Evolutionary conservation across 2,113 vertebrate genomes (phyloP).

Genomic region (Lathamus discolor): DNA sequence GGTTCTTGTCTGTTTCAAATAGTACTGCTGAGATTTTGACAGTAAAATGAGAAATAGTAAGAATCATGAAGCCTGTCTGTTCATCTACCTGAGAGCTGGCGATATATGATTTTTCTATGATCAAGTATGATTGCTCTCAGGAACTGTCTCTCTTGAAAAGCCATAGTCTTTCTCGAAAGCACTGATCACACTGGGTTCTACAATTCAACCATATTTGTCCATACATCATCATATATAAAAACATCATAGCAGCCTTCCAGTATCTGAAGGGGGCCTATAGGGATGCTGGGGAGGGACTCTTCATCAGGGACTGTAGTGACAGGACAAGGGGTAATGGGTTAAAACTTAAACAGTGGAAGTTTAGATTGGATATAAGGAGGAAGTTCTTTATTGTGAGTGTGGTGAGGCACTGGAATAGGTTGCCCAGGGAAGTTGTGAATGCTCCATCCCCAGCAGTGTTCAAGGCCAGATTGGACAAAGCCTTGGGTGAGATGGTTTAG

Average conservation of each 20-base stretch:
- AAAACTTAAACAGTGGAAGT: no score
- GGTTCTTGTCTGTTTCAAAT: neutral
- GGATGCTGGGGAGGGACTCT: no score
- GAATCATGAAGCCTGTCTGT: neutral
- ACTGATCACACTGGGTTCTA: neutral
- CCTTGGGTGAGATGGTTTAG: no score
- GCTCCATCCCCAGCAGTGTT: no score
- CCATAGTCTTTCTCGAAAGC: neutral
- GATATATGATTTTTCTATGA: neutral
- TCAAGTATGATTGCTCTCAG: neutral
- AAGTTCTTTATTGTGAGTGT: no score
- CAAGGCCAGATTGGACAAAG: no score
- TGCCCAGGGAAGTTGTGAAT: no score
- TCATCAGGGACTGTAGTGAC: no score
- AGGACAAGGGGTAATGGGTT: no score
- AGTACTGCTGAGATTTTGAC: neutral
- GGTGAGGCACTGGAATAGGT: no score
- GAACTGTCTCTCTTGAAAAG: neutral
- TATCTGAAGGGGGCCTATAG: no score
- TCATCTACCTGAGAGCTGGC: neutral
- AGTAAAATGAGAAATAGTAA: neutral
- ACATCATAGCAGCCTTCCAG: neutral
- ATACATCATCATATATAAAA: neutral
- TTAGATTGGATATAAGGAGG: no score
- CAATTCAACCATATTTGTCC: neutral